Base-by-base conservation (phyloP, 2,888 invertebrate genomes). In the Agriopis aurantiaria region DNA sequence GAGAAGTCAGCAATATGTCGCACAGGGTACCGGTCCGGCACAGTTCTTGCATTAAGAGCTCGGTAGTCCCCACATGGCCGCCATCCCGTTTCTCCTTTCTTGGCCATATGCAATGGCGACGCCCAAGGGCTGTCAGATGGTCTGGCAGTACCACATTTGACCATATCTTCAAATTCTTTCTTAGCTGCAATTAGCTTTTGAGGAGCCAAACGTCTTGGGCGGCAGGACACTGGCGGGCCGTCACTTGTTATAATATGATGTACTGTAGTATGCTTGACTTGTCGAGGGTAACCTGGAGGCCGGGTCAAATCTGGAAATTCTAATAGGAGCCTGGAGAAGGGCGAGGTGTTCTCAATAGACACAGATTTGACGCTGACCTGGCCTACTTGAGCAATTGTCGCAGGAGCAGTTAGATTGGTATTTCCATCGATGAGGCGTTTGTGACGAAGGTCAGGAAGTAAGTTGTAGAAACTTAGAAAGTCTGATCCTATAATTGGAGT, bases 21-120 rank as follows among this genome's bases (percentile, higher is more conserved):
- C 8, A 55, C 69, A 12, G 40, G 40, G 65, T 11, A 73, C 12
- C 7, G 40, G 23, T 11, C 69, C 53, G 48, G 64, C 11, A 57
- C 48, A 8, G 64, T 65, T 9, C 49, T 48, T 0, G 64, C 49
- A 12, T 57, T 65, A 3, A 65, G 11, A 1, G 46, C 45, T 0
- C 57, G n/a, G n/a, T 65, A 65, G 12, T 65, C 64, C 5, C 64
- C 64, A 11, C 64, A 65, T 14, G 64, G 64, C 6, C 64, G 33
- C 55, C 55, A 55, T 9, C 5, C 11, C 2, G 3, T 10, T 8
- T 55, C 55, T 6, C 40, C 12, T 40, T 55, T 55, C 5, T 7
- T 0, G 3, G 40, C 40, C 55, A 55, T 55, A 8, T 55, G 40
- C 9, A 55, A 7, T 0, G 55, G 55, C 3, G 55, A 55, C 0